Evolutionary conservation across 2,113 vertebrate species (phyloP).

Genomic region (Mustela lutreola): DNA sequence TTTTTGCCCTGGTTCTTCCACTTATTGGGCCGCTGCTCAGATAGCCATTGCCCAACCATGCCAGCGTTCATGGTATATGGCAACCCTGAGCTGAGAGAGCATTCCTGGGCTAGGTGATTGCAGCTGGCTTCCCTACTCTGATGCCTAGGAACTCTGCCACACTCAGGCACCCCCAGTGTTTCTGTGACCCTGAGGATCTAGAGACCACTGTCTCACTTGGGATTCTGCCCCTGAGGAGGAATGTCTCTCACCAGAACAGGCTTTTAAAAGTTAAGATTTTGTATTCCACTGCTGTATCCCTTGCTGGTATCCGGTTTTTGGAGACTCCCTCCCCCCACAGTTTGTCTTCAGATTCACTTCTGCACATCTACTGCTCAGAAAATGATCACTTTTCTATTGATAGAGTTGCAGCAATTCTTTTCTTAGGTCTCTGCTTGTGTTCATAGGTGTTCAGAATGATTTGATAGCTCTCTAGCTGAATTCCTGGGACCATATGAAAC

Average conservation of each 20-base stretch:
- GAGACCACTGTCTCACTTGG: neutral
- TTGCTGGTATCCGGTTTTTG: neutral
- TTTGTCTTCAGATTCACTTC: neutral
- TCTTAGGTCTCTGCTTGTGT: neutral
- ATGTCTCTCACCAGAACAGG: neutral
- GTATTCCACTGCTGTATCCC: too few species aligned
- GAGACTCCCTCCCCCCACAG: accelerated
- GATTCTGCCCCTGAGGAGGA: neutral
- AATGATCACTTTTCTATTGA: neutral
- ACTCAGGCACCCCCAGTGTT: neutral
- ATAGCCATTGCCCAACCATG: too few species aligned
- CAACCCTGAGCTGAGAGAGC: too few species aligned
- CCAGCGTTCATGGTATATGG: too few species aligned
- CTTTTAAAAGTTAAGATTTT: neutral
- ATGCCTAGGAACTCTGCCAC: too few species aligned
- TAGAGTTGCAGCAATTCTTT: neutral
- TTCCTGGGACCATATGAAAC: neutral
- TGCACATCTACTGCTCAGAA: neutral
- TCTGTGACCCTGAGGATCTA: neutral
- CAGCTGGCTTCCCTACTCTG: too few species aligned
- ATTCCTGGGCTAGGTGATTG: too few species aligned
- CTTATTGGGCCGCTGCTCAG: too few species aligned
- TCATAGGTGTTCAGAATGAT: neutral
- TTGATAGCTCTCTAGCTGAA: neutral
- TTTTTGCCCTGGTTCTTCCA: too few species aligned